phyloP scores from a whole-genome alignment of 35 echinoderm and acorn worm genomes.

The Heliocidaris erythrogramma region DNA sequence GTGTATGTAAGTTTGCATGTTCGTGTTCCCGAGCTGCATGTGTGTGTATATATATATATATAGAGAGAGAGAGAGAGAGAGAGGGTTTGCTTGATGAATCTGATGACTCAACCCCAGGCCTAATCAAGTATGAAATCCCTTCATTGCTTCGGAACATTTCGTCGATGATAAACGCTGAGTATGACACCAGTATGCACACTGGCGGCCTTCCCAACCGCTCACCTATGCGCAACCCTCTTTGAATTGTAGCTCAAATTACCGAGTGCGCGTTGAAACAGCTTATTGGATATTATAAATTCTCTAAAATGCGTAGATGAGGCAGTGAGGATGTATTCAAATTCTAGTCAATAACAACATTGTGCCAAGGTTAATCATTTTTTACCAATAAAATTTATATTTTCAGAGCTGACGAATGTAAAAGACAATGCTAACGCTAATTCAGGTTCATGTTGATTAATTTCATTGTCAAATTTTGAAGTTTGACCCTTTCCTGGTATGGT shows the following conservation, averaged over 20 bases:
- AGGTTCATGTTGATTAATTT: no score
- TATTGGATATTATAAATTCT: neutral
- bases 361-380: neutral
- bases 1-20: neutral
- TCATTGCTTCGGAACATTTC: neutral
- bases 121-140: slow-evolving; percentile 18
- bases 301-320: neutral
- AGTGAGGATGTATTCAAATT: neutral
- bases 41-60: neutral
- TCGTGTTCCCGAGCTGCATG: neutral
- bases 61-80: no score
- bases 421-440: no score
- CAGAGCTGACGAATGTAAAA: neutral
- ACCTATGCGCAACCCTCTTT: neutral
- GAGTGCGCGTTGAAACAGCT: neutral
- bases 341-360: no score
- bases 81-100: neutral
- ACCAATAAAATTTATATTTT: neutral
- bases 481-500: no score
- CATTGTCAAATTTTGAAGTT: no score
- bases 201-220: neutral
- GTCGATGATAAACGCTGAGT: neutral
- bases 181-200: neutral
- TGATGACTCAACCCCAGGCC: neutral
- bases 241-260: neutral